Evolutionary conservation across 2,888 invertebrate species (phyloP), one percentile per base, ranked within the genome.

Genomic region (Idaea biselata): DNA sequence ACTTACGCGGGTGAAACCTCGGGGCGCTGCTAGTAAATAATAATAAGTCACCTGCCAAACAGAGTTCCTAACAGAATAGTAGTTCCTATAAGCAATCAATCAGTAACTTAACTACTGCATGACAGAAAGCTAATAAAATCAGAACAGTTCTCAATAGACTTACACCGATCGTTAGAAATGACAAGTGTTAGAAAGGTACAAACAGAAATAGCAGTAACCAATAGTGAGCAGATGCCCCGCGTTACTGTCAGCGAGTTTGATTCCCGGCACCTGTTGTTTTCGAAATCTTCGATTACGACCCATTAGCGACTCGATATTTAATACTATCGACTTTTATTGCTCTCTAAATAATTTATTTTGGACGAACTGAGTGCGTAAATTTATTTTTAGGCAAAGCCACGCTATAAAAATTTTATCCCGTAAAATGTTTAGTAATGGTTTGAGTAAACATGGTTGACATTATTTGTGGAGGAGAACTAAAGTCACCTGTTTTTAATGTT

Each of bases 181-280:
- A 44, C 44, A 44, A 44, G 18, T 56, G 7, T 18, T 6, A 56
- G 56, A 2, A 18, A 18, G 55, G 6, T 11, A 4, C 18, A 18
- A 17, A 56, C 73, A 63, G 70, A 80, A 84, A 86, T 85, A 87
- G 83, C 66, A 18, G 81, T 79, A 76, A 76, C 71, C 73, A 68
- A 78, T 74, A 75, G 73, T 44, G 66, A 74, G 80, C 92, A 90
- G 87, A 84, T 91, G 91, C 70, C 71, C 58, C 77, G 66, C 77
- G 84, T 91, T 74, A 85, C 84, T 85, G 89, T 87, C 89, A 70
- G 76, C 71, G 76, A 83, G 87, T 91, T 91, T 91, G 91, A 92
- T 85, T 87, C 88, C 81, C 72, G 74, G 62, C 92, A 92, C 90
- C 92, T 91, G 91, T 86, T 90, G 88, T 88, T 87, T 87, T 86